phyloP scores from a whole-genome alignment of 2,113 vertebrate species.

The Tragelaphus scriptus region DNA sequence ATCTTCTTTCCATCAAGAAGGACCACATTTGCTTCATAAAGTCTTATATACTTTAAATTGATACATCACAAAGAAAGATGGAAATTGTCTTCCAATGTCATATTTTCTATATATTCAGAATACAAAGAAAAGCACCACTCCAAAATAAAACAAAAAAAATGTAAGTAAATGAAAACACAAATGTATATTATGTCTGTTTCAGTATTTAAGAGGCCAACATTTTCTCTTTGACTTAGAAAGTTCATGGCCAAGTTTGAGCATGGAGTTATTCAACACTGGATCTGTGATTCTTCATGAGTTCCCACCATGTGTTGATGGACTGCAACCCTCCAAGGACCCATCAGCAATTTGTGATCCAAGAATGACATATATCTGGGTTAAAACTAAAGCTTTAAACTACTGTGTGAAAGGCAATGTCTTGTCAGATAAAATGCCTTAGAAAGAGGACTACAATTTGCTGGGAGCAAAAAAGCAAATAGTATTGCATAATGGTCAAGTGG shows the following conservation, averaged over 20 bases:
- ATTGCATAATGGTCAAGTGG: neutral
- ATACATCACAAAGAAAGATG: constrained; percentile 1
- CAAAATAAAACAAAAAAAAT: neutral
- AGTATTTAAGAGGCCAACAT: neutral
- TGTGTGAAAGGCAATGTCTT: neutral
- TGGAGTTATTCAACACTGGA: neutral
- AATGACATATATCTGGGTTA: neutral
- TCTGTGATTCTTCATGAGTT: neutral
- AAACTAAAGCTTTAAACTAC: neutral
- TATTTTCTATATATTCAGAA: constrained; percentile 22
- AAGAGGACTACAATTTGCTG: neutral
- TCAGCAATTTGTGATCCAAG: neutral
- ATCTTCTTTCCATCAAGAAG: neutral
- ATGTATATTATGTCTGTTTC: neutral
- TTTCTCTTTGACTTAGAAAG: neutral
- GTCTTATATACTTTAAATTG: constrained; percentile 15
- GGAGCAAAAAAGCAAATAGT: neutral
- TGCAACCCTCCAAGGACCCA: neutral
- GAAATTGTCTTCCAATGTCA: neutral
- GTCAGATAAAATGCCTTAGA: neutral
- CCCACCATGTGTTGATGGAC: neutral
- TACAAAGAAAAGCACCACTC: neutral
- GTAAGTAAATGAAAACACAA: neutral
- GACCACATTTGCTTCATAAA: constrained; percentile 9
- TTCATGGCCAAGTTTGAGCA: neutral